phyloP scores from a whole-genome alignment of 2,888 invertebrate species.

The Drosophila limbata region DNA sequence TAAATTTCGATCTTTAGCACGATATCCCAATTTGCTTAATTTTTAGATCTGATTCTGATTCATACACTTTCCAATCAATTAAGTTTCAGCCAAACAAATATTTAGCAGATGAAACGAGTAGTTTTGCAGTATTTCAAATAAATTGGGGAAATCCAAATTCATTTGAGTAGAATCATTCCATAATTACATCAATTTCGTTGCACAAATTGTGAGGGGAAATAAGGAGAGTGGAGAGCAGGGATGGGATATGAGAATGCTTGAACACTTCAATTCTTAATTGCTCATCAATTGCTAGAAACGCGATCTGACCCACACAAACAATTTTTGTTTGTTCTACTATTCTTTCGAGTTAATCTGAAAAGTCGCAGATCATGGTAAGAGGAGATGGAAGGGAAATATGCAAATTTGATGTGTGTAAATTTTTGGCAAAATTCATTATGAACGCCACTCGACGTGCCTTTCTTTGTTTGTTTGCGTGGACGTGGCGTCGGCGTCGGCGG shows the following conservation, averaged over 20 bases:
- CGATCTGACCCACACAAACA: conserved; percentile 68
- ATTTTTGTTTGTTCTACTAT: conserved; percentile 44
- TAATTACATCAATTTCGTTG: background rate
- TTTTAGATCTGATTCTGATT: conserved; percentile 2
- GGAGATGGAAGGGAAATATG: conserved; percentile 9
- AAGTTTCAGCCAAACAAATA: background rate
- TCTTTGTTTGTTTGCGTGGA: conserved; percentile 27
- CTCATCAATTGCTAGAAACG: conserved; percentile 60
- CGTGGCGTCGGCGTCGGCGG: conserved; percentile 20
- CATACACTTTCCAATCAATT: background rate
- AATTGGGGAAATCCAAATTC: conserved; percentile 8
- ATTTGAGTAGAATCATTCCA: background rate
- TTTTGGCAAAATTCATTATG: conserved; percentile 56
- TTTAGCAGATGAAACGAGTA: background rate
- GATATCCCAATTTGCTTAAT: background rate
- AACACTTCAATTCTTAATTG: conserved; percentile 39
- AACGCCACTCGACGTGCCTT: conserved; percentile 21
- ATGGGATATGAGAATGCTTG: conserved; percentile 4
- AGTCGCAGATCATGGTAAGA: background rate
- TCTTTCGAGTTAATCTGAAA: conserved; percentile 4
- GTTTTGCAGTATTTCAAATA: background rate
- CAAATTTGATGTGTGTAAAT: conserved; percentile 39
- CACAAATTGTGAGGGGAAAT: background rate
- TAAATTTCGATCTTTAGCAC: background rate
- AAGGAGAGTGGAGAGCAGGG: background rate